These are phyloP conservation scores for Psittacus erithacus DNA, from an alignment of 2,113 vertebrate genomes.

Conservation along the genomic window DNA sequence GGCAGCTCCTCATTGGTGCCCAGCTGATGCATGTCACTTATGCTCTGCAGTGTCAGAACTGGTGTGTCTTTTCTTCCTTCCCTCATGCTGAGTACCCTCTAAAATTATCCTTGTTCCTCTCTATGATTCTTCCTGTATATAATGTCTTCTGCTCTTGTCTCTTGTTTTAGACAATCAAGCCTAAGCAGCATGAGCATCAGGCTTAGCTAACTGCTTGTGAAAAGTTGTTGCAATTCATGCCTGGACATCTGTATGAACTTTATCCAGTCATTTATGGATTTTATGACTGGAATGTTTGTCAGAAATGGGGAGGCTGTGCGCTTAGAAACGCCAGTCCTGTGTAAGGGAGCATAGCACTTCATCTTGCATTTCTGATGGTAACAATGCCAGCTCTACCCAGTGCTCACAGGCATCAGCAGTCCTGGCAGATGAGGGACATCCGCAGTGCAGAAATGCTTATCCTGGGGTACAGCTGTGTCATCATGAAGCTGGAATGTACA, in stretches of 20 bases:
- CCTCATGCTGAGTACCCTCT: neutral
- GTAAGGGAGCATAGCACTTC: neutral
- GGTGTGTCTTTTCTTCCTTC: neutral
- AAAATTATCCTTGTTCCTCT: neutral
- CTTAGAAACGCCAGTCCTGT: neutral
- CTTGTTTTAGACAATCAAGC: neutral
- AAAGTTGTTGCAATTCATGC: neutral
- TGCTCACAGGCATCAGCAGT: neutral
- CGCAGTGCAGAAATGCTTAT: slow-evolving; percentile 14
- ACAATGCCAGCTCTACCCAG: neutral
- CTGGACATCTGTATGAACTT: neutral
- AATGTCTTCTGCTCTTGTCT: neutral
- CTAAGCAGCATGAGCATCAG: neutral
- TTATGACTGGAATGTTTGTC: neutral
- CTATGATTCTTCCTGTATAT: neutral
- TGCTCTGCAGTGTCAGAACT: neutral
- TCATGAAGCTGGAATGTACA: slow-evolving; percentile 62
- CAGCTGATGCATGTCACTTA: rapidly evolving
- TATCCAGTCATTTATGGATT: neutral
- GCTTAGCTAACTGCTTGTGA: neutral
- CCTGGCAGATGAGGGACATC: slow-evolving; percentile 37
- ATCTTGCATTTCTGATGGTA: neutral
- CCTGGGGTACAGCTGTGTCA: slow-evolving; percentile 60
- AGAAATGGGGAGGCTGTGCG: neutral
- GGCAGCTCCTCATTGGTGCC: neutral